Evolutionary conservation across 2,888 invertebrate genomes (phyloP).

Genomic region (Pycnomerus fuliginosus): DNA sequence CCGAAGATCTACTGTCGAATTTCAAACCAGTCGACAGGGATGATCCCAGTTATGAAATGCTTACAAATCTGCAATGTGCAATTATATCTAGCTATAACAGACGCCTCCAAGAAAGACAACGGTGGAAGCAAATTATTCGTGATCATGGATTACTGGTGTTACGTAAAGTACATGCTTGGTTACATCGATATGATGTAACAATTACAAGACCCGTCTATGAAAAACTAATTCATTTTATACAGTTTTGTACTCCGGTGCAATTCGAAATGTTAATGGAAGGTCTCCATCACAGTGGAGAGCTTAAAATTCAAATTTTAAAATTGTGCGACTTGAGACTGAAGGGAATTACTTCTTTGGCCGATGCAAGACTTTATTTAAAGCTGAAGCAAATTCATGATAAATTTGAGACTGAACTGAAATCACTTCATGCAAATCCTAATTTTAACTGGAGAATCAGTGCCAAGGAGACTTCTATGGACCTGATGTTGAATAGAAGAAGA

Average conservation of each 20-base stretch:
- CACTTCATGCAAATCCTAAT: conserved; percentile 44
- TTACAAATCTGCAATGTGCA: conserved; percentile 67
- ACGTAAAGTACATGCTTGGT: conserved; percentile 67
- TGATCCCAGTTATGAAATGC: conserved; percentile 56
- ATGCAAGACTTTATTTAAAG: conserved; percentile 65
- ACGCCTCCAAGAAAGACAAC: conserved; percentile 69
- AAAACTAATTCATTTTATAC: conserved; percentile 71
- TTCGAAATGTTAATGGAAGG: conserved; percentile 79
- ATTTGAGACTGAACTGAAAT: conserved; percentile 55
- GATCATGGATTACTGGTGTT: conserved; percentile 78
- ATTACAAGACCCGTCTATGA: conserved; percentile 60
- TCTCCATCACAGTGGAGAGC: conserved; percentile 67
- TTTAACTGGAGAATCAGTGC: conserved; percentile 42
- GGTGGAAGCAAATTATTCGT: conserved; percentile 71
- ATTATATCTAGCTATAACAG: conserved; percentile 74
- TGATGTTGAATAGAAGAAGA: conserved; percentile 22
- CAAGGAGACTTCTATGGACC: conserved; percentile 21
- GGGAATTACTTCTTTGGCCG: conserved; percentile 67
- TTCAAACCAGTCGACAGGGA: conserved; percentile 52
- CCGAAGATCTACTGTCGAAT: conserved; percentile 67
- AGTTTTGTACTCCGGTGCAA: conserved; percentile 65
- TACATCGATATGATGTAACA: conserved; percentile 68
- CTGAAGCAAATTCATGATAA: conserved; percentile 63
- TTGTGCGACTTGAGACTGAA: conserved; percentile 67
- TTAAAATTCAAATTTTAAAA: conserved; percentile 62